These are phyloP conservation scores for Heterodera carotae DNA, from an alignment of 1,140 invertebrate species.

Conservation along the genomic window DNA sequence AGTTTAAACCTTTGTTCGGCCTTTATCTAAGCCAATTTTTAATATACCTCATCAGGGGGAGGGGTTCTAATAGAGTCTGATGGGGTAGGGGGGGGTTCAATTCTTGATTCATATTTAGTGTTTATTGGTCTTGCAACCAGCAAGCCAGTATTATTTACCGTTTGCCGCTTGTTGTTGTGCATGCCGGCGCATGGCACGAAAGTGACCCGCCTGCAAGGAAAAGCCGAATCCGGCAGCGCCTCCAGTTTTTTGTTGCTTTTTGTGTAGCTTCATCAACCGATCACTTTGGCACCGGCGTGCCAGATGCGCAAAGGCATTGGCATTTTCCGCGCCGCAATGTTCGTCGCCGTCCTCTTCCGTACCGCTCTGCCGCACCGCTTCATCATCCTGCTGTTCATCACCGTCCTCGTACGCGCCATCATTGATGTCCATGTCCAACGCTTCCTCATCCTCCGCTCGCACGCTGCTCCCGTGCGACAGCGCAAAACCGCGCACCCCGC, in stretches of 20 bases:
- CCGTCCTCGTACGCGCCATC: neutral
- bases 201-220: neutral
- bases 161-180: neutral
- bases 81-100: too few relatives aligned
- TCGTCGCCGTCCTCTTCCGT: neutral
- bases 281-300: neutral
- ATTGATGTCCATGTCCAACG: neutral
- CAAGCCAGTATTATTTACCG: neutral
- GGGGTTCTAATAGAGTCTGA: too few relatives aligned
- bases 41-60: too few relatives aligned
- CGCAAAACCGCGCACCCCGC: neutral
- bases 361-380: neutral
- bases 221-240: neutral
- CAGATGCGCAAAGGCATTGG: neutral
- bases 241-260: constrained; percentile 6
- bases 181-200: constrained; percentile 7
- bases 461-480: neutral
- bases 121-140: too few relatives aligned
- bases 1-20: too few relatives aligned
- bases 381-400: neutral
- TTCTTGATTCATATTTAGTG: too few relatives aligned
- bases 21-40: too few relatives aligned
- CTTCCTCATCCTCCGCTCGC: neutral
- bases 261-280: neutral
- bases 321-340: neutral